Conservation (phyloP, 2,113 vertebrate species). For the Rafetus swinhoei region DNA sequence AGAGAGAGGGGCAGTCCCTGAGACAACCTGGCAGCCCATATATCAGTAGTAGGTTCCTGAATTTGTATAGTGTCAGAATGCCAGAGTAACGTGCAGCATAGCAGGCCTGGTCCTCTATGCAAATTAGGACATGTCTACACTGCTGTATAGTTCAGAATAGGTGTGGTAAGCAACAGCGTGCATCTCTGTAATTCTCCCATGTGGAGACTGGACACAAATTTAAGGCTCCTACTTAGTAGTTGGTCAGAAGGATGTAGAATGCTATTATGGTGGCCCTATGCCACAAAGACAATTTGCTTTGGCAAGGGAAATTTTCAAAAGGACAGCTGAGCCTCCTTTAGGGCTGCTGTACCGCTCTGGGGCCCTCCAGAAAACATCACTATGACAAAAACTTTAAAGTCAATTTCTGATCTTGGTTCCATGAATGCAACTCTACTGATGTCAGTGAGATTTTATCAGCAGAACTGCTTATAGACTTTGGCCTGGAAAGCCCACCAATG, state of each 20-base stretch:
- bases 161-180: neutral
- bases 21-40: neutral
- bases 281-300: neutral
- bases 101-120: neutral
- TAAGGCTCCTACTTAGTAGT: neutral
- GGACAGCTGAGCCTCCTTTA: neutral
- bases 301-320: neutral
- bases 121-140: neutral
- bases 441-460: neutral
- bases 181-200: neutral
- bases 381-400: neutral
- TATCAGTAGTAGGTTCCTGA: neutral
- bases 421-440: neutral
- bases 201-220: neutral
- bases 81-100: neutral
- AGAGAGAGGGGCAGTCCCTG: neutral
- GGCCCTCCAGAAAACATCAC: neutral
- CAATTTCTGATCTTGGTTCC: neutral
- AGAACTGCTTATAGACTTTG: neutral
- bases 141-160: neutral
- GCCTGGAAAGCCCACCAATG: neutral
- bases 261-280: neutral
- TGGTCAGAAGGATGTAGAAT: fast-evolving
- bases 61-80: neutral
- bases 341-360: no score